Conservation (phyloP, 1,140 invertebrate genomes). For the Chrysopa pallens region DNA sequence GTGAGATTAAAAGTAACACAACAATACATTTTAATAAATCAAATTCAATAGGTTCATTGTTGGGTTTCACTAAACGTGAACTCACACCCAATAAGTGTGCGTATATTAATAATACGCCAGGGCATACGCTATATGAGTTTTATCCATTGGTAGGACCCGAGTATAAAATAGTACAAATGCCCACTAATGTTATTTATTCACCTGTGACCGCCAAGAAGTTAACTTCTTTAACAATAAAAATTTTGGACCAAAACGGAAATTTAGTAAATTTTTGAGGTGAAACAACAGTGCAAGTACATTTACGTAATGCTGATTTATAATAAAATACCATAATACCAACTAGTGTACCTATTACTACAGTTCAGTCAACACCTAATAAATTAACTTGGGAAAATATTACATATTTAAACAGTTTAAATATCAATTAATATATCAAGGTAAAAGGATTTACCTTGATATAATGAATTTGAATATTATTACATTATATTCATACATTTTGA, state of each 20-base stretch:
- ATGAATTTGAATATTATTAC: too few species aligned
- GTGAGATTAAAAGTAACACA: constrained; percentile 5
- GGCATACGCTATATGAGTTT: constrained; percentile 16
- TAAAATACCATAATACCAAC: background rate
- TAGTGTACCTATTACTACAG: background rate
- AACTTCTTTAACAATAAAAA: constrained; percentile 7
- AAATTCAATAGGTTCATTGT: constrained; percentile 6
- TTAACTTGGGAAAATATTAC: constrained; percentile 9
- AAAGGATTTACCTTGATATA: constrained; percentile 8
- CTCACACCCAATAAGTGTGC: constrained; percentile 8
- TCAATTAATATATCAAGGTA: too few species aligned
- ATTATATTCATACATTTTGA: too few species aligned
- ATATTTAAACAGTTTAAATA: constrained; percentile 7
- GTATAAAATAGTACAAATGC: constrained; percentile 15
- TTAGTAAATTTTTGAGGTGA: constrained; percentile 12
- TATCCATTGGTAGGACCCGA: constrained; percentile 9
- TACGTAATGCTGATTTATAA: background rate
- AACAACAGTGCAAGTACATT: constrained; percentile 10
- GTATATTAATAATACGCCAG: constrained; percentile 10
- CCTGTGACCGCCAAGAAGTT: constrained; percentile 11
- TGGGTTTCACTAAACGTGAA: constrained; percentile 4
- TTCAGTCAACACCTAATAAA: background rate
- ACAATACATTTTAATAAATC: constrained; percentile 8
- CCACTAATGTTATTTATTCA: constrained; percentile 17
- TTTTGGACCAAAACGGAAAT: constrained; percentile 13